phyloP scores from a whole-genome alignment of 2,797 vertebrate species.

The Xiphorhynchus erythropygius region DNA sequence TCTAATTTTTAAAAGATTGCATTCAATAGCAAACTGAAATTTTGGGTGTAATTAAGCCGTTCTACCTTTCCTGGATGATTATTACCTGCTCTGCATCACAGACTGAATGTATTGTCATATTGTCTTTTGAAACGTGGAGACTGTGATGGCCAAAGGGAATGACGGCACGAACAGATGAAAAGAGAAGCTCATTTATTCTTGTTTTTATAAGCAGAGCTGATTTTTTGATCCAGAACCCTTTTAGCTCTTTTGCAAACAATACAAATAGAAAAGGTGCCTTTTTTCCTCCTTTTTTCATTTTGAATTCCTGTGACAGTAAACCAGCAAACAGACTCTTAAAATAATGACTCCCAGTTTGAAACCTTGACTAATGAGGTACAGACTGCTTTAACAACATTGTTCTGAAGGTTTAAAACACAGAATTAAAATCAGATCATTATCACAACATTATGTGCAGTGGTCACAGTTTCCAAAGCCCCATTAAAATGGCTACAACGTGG shows the following conservation, averaged over 20 bases:
- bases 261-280: neutral
- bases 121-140: neutral
- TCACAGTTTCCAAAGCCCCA: neutral
- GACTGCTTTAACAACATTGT: neutral
- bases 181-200: neutral
- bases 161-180: neutral
- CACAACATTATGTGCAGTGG: neutral
- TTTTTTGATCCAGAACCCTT: neutral
- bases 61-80: neutral
- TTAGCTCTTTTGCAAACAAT: neutral
- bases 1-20: neutral
- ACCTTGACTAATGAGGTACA: constrained; percentile 2
- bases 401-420: neutral
- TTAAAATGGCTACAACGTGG: accelerated
- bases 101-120: neutral
- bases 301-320: neutral
- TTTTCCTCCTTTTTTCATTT: accelerated
- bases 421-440: neutral
- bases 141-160: neutral
- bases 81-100: neutral
- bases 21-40: neutral
- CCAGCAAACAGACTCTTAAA: neutral
- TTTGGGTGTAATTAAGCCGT: neutral
- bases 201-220: neutral
- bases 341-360: neutral